These are phyloP conservation scores for Lysandra coridon DNA, from an alignment of 2,888 invertebrate genomes.

Conservation along the genomic window DNA sequence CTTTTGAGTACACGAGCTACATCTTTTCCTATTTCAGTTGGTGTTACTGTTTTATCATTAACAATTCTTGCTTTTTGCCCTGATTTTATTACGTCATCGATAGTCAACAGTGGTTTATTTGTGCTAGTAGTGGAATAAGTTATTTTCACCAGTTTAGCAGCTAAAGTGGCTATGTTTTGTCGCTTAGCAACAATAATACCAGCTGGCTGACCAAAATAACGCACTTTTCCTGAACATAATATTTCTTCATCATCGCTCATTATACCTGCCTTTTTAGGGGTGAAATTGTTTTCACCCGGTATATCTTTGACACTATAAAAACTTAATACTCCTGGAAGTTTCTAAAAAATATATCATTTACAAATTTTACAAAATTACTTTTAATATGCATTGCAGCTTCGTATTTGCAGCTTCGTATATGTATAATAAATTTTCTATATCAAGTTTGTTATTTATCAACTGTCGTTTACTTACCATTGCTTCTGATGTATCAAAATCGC, in stretches of 20 bases:
- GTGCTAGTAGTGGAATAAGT: constrained; percentile 61
- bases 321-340: constrained; percentile 80
- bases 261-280: constrained; percentile 52
- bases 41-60: constrained; percentile 53
- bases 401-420: neutral
- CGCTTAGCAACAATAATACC: constrained; percentile 83
- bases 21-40: constrained; percentile 61
- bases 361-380: no score
- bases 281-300: constrained; percentile 82
- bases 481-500: constrained; percentile 81
- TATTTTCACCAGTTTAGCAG: constrained; percentile 77
- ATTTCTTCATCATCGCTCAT: constrained; percentile 60
- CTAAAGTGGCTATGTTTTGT: constrained; percentile 75
- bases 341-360: constrained; percentile 58
- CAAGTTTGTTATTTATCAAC: neutral
- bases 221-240: constrained; percentile 63
- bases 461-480: constrained; percentile 80
- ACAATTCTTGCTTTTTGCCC: constrained; percentile 54
- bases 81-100: constrained; percentile 63
- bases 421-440: neutral
- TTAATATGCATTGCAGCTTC: neutral
- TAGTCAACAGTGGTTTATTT: constrained; percentile 56
- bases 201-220: constrained; percentile 82
- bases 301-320: constrained; percentile 83
- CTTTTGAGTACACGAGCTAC: constrained; percentile 76